A percentile compares a stretch with the other conserved stretches of the same genome.
phyloP scores from a whole-genome alignment of 2,888 invertebrate genomes.

The Andrena flavipes region DNA sequence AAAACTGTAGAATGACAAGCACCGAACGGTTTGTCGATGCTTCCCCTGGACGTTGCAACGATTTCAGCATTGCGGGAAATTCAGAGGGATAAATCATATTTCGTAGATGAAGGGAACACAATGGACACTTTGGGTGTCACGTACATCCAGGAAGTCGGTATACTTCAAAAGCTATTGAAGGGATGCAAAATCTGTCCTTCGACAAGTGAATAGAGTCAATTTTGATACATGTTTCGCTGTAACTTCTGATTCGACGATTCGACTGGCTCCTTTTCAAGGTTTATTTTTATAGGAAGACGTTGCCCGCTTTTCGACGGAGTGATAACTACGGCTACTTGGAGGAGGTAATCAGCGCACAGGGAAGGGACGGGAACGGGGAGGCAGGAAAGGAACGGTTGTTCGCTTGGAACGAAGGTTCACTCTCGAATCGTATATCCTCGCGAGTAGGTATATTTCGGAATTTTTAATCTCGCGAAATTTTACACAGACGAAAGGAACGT shows the following conservation, averaged over 20 bases:
- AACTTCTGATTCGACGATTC: neutral
- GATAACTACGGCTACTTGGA: conserved; percentile 42
- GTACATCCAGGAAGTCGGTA: no score
- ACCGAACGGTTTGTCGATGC: neutral
- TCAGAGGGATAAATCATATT: neutral
- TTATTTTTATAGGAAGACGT: neutral
- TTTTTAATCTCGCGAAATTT: conserved; percentile 81
- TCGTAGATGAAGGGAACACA: neutral
- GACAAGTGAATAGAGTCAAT: no score
- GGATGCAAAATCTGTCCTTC: no score
- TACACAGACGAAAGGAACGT: conserved; percentile 65
- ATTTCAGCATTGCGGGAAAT: neutral
- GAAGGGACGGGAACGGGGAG: neutral
- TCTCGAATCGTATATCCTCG: conserved; percentile 56
- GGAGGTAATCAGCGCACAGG: conserved; percentile 45
- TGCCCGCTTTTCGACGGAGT: conserved; percentile 12
- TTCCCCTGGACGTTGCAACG: neutral
- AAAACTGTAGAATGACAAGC: neutral
- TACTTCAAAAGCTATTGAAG: no score
- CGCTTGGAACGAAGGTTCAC: conserved; percentile 20
- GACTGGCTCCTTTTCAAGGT: neutral
- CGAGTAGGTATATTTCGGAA: conserved; percentile 74
- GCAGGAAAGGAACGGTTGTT: conserved; percentile 24
- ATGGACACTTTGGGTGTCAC: neutral
- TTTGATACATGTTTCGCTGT: no score